A percentile compares a stretch with the other conserved stretches of the same genome.
These are phyloP conservation scores for Gisinianus flammeolus DNA, from an alignment of 2,888 invertebrate species.

Conservation along the genomic window DNA sequence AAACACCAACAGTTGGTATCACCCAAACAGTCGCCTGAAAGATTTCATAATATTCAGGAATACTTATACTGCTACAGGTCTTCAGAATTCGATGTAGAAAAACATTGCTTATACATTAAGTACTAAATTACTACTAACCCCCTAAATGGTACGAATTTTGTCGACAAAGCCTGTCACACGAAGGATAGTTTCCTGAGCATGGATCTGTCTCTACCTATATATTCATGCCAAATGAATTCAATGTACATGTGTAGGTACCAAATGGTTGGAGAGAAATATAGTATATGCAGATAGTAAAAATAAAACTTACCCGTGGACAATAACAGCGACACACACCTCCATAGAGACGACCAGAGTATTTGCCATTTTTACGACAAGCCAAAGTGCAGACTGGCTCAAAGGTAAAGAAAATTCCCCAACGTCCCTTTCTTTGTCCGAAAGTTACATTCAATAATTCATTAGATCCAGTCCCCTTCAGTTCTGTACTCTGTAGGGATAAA, in stretches of 20 bases:
- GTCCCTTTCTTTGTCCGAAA: conserved; percentile 18
- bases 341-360: conserved; percentile 34
- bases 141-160: conserved; percentile 29
- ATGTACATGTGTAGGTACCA: not conserved
- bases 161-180: conserved; percentile 33
- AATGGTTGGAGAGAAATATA: no score
- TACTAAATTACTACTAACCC: not conserved
- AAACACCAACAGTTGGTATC: conserved; percentile 24
- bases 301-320: conserved; percentile 29
- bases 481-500: no score
- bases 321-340: conserved; percentile 38
- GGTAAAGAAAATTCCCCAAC: conserved; percentile 39
- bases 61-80: no score
- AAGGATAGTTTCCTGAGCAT: conserved; percentile 30
- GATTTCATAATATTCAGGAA: not conserved
- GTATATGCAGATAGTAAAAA: not conserved
- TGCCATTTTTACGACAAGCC: conserved; percentile 34
- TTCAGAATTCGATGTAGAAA: no score
- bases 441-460: no score
- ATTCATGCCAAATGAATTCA: not conserved
- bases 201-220: conserved; percentile 27
- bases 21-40: conserved; percentile 36
- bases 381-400: conserved; percentile 28
- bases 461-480: no score
- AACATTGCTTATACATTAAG: no score